These are phyloP conservation scores for Belgica antarctica DNA, from an alignment of 2,888 invertebrate species.

Conservation along the genomic window DNA sequence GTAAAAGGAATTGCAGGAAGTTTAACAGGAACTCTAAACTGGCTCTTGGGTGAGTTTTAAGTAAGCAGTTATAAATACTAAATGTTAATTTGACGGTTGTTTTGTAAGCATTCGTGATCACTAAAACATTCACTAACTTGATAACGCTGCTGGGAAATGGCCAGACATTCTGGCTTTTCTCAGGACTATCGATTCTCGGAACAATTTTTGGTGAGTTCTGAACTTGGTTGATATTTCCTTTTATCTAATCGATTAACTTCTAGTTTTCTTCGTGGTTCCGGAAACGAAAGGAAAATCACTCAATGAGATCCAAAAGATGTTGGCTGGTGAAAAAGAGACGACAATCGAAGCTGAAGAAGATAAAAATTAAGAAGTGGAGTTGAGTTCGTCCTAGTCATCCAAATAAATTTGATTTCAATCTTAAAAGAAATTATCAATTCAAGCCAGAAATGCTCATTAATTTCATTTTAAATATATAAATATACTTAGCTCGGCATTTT, in stretches of 20 bases:
- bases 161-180: slow-evolving; percentile 73
- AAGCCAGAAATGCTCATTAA: too few species aligned
- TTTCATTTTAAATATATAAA: too few species aligned
- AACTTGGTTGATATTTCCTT: too few species aligned
- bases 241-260: too few species aligned
- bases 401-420: too few species aligned
- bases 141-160: slow-evolving; percentile 60
- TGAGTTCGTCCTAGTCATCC: not conserved
- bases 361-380: slow-evolving; percentile 14
- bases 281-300: slow-evolving; percentile 59
- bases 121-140: slow-evolving; percentile 67
- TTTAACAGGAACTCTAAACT: slow-evolving; percentile 77
- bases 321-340: slow-evolving; percentile 34
- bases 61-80: not conserved
- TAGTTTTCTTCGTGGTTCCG: slow-evolving; percentile 62
- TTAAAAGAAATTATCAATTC: too few species aligned
- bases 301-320: slow-evolving; percentile 50
- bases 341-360: slow-evolving; percentile 18
- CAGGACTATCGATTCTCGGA: slow-evolving; percentile 64
- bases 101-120: slow-evolving; percentile 67
- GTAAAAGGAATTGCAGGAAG: slow-evolving; percentile 76
- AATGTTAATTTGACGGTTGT: not conserved
- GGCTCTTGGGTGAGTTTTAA: slow-evolving; percentile 58
- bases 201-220: too few species aligned
- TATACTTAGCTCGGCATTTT: too few species aligned